Evolutionary conservation across 1,140 invertebrate genomes (phyloP).

Genomic region (Calephelis virginiensis): DNA sequence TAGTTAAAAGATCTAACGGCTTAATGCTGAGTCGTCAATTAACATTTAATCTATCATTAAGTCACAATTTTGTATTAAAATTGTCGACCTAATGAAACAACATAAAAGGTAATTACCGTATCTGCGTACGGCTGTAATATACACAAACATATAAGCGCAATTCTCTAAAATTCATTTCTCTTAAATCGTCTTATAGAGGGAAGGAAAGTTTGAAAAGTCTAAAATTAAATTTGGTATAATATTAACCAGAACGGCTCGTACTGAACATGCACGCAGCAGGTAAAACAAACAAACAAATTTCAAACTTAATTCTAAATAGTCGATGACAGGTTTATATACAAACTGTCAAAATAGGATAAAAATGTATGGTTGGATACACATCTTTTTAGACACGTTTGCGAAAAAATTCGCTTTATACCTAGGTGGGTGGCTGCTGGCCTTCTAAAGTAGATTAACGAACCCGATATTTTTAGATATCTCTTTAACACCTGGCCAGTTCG

Average conservation of each 20-base stretch:
- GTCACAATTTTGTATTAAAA: too few species aligned
- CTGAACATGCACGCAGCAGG: slow-evolving; percentile 3
- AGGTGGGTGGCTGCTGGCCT: slow-evolving; percentile 42
- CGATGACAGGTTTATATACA: slow-evolving; percentile 61
- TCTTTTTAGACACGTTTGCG: slow-evolving; percentile 36
- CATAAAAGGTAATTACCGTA: too few species aligned
- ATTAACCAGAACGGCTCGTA: slow-evolving; percentile 23
- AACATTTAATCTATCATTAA: too few species aligned
- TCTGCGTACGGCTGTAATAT: too few species aligned
- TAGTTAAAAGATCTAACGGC: too few species aligned
- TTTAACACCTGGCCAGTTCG: slow-evolving; percentile 49
- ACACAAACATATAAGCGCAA: too few species aligned
- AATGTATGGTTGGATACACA: slow-evolving; percentile 26
- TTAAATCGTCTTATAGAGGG: neutral
- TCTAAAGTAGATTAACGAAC: slow-evolving; percentile 59
- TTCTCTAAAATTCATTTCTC: too few species aligned
- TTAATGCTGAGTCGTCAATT: too few species aligned
- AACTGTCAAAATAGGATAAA: slow-evolving; percentile 36
- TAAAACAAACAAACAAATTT: slow-evolving; percentile 38
- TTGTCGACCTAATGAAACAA: too few species aligned
- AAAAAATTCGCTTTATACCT: slow-evolving; percentile 34
- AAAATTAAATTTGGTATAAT: slow-evolving; percentile 24
- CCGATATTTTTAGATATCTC: slow-evolving; percentile 58
- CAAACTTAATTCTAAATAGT: slow-evolving; percentile 59
- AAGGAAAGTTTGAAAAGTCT: neutral